Base-by-base conservation (phyloP, 2,888 invertebrate species). In the Idaea aversata region DNA sequence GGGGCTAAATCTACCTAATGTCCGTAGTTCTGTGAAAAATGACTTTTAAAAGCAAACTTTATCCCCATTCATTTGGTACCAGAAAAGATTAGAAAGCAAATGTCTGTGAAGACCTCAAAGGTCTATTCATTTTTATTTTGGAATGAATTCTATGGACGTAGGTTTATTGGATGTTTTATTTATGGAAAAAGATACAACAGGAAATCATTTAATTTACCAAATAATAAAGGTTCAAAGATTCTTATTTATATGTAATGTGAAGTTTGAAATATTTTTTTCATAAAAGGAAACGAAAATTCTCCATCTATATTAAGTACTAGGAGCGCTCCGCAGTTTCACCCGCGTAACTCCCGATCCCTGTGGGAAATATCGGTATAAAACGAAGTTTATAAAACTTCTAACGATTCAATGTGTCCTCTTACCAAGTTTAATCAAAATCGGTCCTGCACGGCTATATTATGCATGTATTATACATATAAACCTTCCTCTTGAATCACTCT, bases 21-120 rank as follows among this genome's bases (percentile, higher is more conserved):
- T 60, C 57, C 34, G 60, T 61, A 65, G 38, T 61, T 61, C 61
- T 34, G 61, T 57, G 59, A 65, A 61, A 65, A 62, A 61, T 61
- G 61, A 65, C 59, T 62, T 65, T 61, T 35, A 64, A 64, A 62
- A 62, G 62, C 57, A 62, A 62, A 64, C 58, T 61, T 64, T 61
- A 64, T 59, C 61, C 62, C 61, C 59, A 61, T 61, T 64, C 58
- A 61, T 64, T 64, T 16, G 58, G 57, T 61, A 61, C 36, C 35
- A 61, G 57, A 13, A 64, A 61, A 64, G 64, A 64, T 61, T 61
- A 64, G 63, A 61, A 64, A 64, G 61, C 57, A 15, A 61, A 64
- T 60, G 64, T 25, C 59, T 13, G 34, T 61, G 57, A 64, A 61
- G 34, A 61, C 36, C 13, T 64, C 16, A 35, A 64, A 61, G 59